These are phyloP conservation scores for Bathynomus jamesi DNA, from an alignment of 1,140 invertebrate genomes.

Conservation along the genomic window DNA sequence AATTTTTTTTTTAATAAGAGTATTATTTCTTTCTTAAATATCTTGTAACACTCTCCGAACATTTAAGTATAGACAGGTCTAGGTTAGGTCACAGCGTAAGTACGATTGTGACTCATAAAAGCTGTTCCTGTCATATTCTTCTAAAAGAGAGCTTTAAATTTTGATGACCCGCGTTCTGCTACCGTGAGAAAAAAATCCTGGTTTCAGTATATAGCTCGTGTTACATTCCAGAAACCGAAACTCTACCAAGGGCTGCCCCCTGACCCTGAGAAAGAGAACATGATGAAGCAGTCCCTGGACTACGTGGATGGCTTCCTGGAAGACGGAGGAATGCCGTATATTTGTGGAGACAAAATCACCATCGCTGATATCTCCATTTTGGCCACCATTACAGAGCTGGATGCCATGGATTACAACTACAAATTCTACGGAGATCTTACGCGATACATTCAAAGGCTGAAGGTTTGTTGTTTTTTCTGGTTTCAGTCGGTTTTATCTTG, in stretches of 20 bases:
- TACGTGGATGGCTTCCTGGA: constrained; percentile 40
- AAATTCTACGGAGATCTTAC: constrained; percentile 40
- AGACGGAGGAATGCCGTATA: constrained; percentile 34
- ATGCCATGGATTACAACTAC: constrained; percentile 40
- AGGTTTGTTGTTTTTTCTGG: constrained; percentile 26
- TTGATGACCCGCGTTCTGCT: too few species aligned
- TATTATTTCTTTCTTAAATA: too few species aligned
- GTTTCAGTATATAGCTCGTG: too few species aligned
- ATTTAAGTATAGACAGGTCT: too few species aligned
- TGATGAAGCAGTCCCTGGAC: constrained; percentile 41
- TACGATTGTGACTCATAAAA: too few species aligned
- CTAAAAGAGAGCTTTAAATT: too few species aligned
- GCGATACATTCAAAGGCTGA: constrained; percentile 40
- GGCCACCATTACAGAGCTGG: constrained; percentile 40
- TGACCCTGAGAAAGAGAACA: constrained; percentile 40
- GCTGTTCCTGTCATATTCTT: too few species aligned
- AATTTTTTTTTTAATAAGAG: too few species aligned
- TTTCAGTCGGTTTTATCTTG: not conserved
- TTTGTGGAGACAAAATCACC: constrained; percentile 41
- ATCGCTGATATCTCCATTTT: constrained; percentile 43
- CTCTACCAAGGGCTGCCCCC: constrained; percentile 30
- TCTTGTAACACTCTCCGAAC: too few species aligned
- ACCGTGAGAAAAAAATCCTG: too few species aligned
- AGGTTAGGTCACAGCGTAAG: too few species aligned
- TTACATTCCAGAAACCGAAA: constrained; percentile 22